phyloP scores from a whole-genome alignment of 2,888 invertebrate species.

The Pocota personata region DNA sequence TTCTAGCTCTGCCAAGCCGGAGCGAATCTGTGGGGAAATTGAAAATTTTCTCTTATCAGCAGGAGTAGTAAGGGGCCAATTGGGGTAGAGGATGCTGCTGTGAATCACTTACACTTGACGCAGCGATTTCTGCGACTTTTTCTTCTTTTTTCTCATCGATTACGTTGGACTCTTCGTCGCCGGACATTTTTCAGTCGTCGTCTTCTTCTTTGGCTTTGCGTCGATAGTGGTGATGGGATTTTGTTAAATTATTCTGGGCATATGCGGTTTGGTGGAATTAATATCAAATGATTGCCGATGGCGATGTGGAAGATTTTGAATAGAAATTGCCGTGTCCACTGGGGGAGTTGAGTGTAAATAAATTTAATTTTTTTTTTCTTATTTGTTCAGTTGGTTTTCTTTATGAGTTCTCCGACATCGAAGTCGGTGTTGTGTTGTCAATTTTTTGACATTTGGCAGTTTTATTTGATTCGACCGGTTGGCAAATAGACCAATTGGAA shows the following conservation, averaged over 20 bases:
- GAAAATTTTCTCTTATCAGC: not conserved
- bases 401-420: constrained; percentile 43
- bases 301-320: constrained; percentile 3
- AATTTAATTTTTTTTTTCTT: constrained; percentile 37
- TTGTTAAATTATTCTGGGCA: constrained; percentile 1
- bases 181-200: constrained; percentile 75
- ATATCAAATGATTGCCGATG: not conserved
- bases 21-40: constrained; percentile 86
- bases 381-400: constrained; percentile 69
- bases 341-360: constrained; percentile 42
- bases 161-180: constrained; percentile 76
- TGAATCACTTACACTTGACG: constrained; percentile 81
- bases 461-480: constrained; percentile 32
- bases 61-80: not conserved
- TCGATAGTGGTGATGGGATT: constrained; percentile 15
- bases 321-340: constrained; percentile 19
- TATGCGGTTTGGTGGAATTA: not conserved
- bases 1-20: constrained; percentile 86
- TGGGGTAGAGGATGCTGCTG: constrained; percentile 21
- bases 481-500: not conserved
- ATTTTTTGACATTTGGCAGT: constrained; percentile 74
- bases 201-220: constrained; percentile 30
- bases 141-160: constrained; percentile 76
- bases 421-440: constrained; percentile 77
- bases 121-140: constrained; percentile 81